Evolutionary conservation across 2,888 invertebrate genomes (phyloP).

Genomic region (Spilarctia lutea): DNA sequence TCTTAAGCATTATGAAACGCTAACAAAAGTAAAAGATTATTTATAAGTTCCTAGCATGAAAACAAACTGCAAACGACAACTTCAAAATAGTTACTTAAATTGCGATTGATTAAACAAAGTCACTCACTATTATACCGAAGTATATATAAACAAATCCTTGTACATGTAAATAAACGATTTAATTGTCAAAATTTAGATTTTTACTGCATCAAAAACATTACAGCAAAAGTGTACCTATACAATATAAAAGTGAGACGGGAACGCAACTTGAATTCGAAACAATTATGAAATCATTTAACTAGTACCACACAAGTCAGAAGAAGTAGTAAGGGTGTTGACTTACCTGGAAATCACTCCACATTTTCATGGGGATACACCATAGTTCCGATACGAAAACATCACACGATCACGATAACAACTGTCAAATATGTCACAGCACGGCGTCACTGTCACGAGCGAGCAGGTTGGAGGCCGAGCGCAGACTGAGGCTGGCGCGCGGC

Average conservation of each 20-base stretch:
- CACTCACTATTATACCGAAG: conserved; percentile 26
- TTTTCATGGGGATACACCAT: conserved; percentile 86
- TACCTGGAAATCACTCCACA: conserved; percentile 87
- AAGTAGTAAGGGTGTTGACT: conserved; percentile 52
- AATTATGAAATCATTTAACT: conserved; percentile 42
- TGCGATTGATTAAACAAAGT: conserved; percentile 13
- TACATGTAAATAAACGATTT: conserved; percentile 11
- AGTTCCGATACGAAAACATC: conserved; percentile 86
- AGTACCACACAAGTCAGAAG: conserved; percentile 18
- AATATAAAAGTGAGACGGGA: conserved; percentile 49
- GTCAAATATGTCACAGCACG: conserved; percentile 81
- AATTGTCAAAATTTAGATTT: conserved; percentile 51
- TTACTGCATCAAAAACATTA: conserved; percentile 32
- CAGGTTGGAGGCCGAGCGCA: conserved; percentile 79
- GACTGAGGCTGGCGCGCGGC: conserved; percentile 70
- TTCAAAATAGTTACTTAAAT: conserved; percentile 14
- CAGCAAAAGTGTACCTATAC: conserved; percentile 39
- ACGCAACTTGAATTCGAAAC: conserved; percentile 55
- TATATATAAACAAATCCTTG: conserved; percentile 27
- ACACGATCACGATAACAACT: conserved; percentile 86
- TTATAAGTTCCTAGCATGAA: not conserved
- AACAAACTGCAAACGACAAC: conserved; percentile 11
- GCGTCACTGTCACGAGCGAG: conserved; percentile 75
- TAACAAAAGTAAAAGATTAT: not conserved
- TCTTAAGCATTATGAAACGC: not conserved